Evolutionary conservation across 2,113 vertebrate species (phyloP).

Genomic region (Podiceps cristatus): DNA sequence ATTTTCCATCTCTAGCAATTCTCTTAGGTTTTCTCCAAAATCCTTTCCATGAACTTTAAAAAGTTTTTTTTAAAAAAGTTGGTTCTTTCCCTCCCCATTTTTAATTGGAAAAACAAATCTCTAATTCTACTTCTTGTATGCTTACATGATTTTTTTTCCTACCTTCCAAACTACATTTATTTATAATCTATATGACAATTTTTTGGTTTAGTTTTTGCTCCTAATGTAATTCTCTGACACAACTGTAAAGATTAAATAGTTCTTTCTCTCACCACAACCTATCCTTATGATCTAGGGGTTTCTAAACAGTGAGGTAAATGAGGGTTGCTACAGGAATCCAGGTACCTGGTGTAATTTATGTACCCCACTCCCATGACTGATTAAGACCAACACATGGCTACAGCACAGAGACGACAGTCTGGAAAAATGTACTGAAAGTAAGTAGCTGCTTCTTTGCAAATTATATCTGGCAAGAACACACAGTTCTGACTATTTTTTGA

Average conservation of each 20-base stretch:
- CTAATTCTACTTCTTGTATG: neutral
- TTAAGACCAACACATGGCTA: neutral
- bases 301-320: neutral
- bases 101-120: neutral
- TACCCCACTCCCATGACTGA: neutral
- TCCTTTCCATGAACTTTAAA: neutral
- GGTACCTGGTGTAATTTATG: neutral
- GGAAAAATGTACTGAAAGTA: neutral
- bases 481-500: neutral
- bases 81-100: neutral
- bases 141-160: neutral
- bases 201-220: neutral
- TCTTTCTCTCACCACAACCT: neutral
- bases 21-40: neutral
- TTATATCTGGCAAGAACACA: neutral
- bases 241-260: neutral
- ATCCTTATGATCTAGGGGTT: neutral
- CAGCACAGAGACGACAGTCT: neutral
- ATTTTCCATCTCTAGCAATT: neutral
- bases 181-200: neutral
- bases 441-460: neutral
- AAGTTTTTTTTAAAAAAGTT: neutral
- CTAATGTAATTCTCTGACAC: neutral
- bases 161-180: neutral
- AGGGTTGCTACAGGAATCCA: neutral